Evolutionary conservation across 2,888 invertebrate genomes (phyloP).

Genomic region (Diarsia rubi): DNA sequence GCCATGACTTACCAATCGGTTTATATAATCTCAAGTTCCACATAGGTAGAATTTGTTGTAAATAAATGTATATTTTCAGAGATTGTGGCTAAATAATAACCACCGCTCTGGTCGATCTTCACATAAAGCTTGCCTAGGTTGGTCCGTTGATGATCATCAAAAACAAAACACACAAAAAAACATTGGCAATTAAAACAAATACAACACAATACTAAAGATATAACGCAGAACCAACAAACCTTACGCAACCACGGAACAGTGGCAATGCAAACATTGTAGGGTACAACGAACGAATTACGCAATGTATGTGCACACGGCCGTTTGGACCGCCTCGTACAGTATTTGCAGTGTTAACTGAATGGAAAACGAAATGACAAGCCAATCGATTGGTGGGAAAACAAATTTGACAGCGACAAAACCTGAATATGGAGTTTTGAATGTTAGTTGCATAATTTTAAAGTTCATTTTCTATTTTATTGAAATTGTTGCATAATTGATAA

Average conservation of each 20-base stretch:
- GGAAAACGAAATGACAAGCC: constrained; percentile 59
- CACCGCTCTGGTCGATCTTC: too few species aligned
- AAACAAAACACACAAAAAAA: background rate
- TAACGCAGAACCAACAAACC: constrained; percentile 32
- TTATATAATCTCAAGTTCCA: background rate
- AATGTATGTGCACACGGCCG: constrained; percentile 43
- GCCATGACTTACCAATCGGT: background rate
- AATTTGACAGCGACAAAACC: background rate
- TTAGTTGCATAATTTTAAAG: background rate
- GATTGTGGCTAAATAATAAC: too few species aligned
- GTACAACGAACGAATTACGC: constrained; percentile 53
- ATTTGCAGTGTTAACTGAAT: constrained; percentile 62
- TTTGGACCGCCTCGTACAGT: constrained; percentile 40
- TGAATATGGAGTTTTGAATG: background rate
- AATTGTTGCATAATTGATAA: background rate
- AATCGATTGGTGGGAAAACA: constrained; percentile 44
- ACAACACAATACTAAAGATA: constrained; percentile 2
- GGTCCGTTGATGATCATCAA: too few species aligned
- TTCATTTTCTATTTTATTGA: background rate
- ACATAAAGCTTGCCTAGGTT: too few species aligned
- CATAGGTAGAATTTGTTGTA: background rate
- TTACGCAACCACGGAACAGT: constrained; percentile 19
- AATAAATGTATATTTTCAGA: too few species aligned
- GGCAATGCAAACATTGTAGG: constrained; percentile 46
- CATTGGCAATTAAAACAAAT: background rate